Evolutionary conservation across 2,113 vertebrate genomes (phyloP).

Genomic region (Hystrix brachyura): DNA sequence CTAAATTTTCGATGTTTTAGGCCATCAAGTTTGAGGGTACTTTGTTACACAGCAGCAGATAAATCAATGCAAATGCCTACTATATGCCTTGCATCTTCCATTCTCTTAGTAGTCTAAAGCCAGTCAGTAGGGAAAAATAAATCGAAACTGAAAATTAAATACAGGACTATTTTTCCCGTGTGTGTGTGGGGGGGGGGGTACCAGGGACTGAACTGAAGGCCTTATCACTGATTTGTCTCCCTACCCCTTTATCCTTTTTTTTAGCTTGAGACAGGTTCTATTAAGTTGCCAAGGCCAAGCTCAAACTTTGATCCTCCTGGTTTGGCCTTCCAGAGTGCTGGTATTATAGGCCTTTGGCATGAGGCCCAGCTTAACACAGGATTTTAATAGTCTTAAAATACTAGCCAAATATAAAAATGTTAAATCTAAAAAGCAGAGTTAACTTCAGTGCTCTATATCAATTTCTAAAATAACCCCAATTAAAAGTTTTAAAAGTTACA

Average conservation of each 20-base stretch:
- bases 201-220: not conserved
- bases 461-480: not conserved
- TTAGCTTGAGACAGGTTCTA: not conserved
- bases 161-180: not conserved
- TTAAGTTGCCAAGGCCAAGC: not conserved
- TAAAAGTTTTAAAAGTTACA: not conserved
- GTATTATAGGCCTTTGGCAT: not conserved
- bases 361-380: not conserved
- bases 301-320: not conserved
- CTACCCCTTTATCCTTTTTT: not conserved
- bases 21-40: constrained; percentile 16
- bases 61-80: constrained; percentile 25
- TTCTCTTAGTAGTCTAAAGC: constrained; percentile 6
- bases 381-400: constrained; percentile 21
- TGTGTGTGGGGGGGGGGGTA: not conserved
- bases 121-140: constrained; percentile 21
- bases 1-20: not conserved
- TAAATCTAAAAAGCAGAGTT: constrained; percentile 46
- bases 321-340: not conserved
- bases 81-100: not conserved
- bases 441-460: not conserved
- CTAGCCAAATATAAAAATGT: not conserved
- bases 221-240: not conserved
- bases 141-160: constrained; percentile 43
- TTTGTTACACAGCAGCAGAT: not conserved